phyloP scores from a whole-genome alignment of 1,140 invertebrate species.

The Drosophila nikananu region DNA sequence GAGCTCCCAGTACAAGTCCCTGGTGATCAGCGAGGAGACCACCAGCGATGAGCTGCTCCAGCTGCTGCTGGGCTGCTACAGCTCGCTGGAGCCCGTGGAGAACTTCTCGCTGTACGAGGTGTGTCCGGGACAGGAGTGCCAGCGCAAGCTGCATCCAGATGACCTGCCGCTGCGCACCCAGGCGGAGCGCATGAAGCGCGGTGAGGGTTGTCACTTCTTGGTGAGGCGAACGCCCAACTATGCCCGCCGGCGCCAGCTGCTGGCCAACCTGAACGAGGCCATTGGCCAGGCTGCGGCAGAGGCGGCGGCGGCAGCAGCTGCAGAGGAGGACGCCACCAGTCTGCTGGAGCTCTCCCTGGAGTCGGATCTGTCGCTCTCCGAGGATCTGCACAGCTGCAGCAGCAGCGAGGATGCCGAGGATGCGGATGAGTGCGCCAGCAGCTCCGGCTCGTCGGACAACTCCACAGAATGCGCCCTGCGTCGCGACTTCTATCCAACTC shows the following conservation, averaged over 20 bases:
- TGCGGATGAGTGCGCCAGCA: conserved; percentile 71
- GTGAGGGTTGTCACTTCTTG: conserved; percentile 90
- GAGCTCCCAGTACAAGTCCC: conserved; percentile 96
- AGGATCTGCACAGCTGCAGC: conserved; percentile 75
- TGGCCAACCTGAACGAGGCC: conserved; percentile 76
- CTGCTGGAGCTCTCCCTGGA: conserved; percentile 76
- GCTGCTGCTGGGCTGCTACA: conserved; percentile 94
- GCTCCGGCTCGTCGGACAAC: conserved; percentile 74
- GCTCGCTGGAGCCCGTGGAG: conserved; percentile 92
- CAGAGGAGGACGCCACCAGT: conserved; percentile 54
- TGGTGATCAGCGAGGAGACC: conserved; percentile 94
- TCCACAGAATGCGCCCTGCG: conserved; percentile 73
- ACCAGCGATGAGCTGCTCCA: conserved; percentile 95
- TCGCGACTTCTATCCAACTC: conserved; percentile 54
- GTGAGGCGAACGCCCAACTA: conserved; percentile 92
- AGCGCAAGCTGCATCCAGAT: conserved; percentile 94
- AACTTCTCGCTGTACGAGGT: conserved; percentile 96
- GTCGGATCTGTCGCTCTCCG: conserved; percentile 69
- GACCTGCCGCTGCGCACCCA: conserved; percentile 94
- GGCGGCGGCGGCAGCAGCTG: background rate
- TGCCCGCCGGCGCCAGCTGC: conserved; percentile 78
- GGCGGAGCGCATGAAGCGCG: conserved; percentile 89
- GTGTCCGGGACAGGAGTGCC: conserved; percentile 90
- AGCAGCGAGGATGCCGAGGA: conserved; percentile 74
- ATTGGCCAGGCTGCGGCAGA: conserved; percentile 39